phyloP scores from a whole-genome alignment of 2,888 invertebrate species.

The Allophyes oxyacanthae region DNA sequence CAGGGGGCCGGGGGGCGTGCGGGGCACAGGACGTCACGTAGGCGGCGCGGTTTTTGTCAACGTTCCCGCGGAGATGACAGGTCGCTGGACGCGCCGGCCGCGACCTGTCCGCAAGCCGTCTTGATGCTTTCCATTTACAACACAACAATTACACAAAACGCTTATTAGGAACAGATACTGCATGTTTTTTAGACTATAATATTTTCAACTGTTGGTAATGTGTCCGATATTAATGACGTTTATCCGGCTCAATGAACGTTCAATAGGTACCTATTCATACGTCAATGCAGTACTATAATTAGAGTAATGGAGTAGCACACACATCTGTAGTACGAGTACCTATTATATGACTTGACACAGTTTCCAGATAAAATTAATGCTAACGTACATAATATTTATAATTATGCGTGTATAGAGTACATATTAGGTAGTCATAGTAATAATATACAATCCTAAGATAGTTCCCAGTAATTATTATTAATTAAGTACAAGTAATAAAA shows the following conservation, averaged over 20 bases:
- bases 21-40: constrained; percentile 87
- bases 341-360: constrained; percentile 31
- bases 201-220: constrained; percentile 12
- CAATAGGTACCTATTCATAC: constrained; percentile 1
- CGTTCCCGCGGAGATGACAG: constrained; percentile 89
- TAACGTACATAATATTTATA: constrained; percentile 14
- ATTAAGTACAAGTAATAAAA: constrained; percentile 39
- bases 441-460: constrained; percentile 5
- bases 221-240: constrained; percentile 30
- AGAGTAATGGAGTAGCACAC: constrained; percentile 45
- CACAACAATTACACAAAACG: constrained; percentile 46
- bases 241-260: constrained; percentile 32
- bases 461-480: constrained; percentile 20
- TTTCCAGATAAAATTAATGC: constrained; percentile 34
- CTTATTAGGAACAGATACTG: constrained; percentile 36
- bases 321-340: constrained; percentile 23
- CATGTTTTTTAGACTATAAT: constrained; percentile 24
- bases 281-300: constrained; percentile 41
- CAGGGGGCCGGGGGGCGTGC: constrained; percentile 47
- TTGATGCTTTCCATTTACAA: constrained; percentile 78
- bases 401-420: constrained; percentile 8
- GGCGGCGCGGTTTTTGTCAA: constrained; percentile 89
- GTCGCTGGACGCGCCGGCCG: constrained; percentile 85
- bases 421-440: neutral
- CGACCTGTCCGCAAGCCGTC: constrained; percentile 76